Evolutionary conservation across 2,797 vertebrate genomes (phyloP).

Genomic region (Scarus forsteni): DNA sequence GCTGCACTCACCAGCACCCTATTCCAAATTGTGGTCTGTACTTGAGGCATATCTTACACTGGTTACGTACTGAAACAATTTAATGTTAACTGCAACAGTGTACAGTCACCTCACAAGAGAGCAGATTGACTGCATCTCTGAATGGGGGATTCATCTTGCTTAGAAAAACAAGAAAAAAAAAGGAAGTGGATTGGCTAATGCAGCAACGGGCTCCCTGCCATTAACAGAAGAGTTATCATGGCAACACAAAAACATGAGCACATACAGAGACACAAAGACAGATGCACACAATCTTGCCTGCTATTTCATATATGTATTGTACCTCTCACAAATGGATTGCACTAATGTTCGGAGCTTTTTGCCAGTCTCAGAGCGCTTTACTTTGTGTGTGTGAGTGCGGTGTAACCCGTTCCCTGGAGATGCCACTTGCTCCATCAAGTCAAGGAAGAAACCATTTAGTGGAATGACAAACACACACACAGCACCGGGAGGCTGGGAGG

Average conservation of each 20-base stretch:
- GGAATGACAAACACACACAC: slow-evolving; percentile 76
- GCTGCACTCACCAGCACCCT: background rate
- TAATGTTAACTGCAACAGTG: slow-evolving; percentile 18
- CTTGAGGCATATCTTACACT: background rate
- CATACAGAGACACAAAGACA: slow-evolving; percentile 36
- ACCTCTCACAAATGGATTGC: slow-evolving; percentile 72
- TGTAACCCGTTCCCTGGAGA: slow-evolving; percentile 76
- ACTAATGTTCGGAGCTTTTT: slow-evolving; percentile 74
- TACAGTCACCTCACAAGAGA: slow-evolving; percentile 22
- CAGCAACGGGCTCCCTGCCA: slow-evolving; percentile 47
- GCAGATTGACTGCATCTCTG: slow-evolving; percentile 31
- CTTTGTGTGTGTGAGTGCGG: slow-evolving; percentile 58
- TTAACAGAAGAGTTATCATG: slow-evolving; percentile 59
- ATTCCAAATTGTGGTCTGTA: background rate
- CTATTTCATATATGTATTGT: slow-evolving; percentile 55
- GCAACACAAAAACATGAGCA: slow-evolving; percentile 54
- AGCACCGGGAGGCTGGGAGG: slow-evolving; percentile 62
- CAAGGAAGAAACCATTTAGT: slow-evolving; percentile 82
- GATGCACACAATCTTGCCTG: slow-evolving; percentile 39
- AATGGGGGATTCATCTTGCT: slow-evolving; percentile 37
- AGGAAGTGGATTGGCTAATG: slow-evolving; percentile 63
- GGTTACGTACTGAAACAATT: background rate
- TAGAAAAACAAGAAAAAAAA: slow-evolving; percentile 51
- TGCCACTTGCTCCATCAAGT: slow-evolving; percentile 80
- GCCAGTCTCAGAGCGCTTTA: slow-evolving; percentile 68